Evolutionary conservation across 92 coral and sea anemone genomes (phyloP).

Genomic region (Micromussa lordhowensis): DNA sequence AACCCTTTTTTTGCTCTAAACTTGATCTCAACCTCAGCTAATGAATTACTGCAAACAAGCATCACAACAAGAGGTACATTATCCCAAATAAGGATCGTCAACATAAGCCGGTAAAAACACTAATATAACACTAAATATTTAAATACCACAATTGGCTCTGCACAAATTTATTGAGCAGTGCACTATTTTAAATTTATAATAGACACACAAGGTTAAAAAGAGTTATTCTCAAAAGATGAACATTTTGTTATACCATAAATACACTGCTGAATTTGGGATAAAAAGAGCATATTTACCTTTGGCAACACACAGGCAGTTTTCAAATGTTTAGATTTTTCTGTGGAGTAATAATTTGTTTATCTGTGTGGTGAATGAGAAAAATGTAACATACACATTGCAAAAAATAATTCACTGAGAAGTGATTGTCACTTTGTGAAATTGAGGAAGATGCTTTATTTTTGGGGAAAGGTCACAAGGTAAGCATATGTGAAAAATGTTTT

Average conservation of each 20-base stretch:
- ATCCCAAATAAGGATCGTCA: conserved; percentile 24
- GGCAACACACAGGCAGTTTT: conserved; percentile 17
- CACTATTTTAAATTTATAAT: conserved; percentile 7
- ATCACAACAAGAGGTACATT: background rate
- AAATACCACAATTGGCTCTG: conserved; percentile 20
- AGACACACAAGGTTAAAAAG: background rate
- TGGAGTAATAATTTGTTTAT: background rate
- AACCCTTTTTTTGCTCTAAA: background rate
- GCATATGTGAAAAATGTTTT: background rate
- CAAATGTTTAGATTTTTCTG: conserved; percentile 20
- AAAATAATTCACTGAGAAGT: background rate
- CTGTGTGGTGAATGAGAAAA: background rate
- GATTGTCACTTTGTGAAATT: background rate
- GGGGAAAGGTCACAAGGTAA: background rate
- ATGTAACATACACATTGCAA: background rate
- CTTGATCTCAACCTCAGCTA: background rate
- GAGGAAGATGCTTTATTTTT: background rate
- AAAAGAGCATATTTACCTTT: background rate
- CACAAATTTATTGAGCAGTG: background rate
- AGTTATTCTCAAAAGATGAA: conserved; percentile 1
- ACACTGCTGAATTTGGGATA: conserved; percentile 17
- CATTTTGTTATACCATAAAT: conserved; percentile 16
- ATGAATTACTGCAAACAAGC: background rate
- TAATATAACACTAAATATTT: conserved; percentile 9
- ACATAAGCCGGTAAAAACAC: background rate